Conservation (phyloP, 2,113 vertebrate species). For the Phoxinus phoxinus region DNA sequence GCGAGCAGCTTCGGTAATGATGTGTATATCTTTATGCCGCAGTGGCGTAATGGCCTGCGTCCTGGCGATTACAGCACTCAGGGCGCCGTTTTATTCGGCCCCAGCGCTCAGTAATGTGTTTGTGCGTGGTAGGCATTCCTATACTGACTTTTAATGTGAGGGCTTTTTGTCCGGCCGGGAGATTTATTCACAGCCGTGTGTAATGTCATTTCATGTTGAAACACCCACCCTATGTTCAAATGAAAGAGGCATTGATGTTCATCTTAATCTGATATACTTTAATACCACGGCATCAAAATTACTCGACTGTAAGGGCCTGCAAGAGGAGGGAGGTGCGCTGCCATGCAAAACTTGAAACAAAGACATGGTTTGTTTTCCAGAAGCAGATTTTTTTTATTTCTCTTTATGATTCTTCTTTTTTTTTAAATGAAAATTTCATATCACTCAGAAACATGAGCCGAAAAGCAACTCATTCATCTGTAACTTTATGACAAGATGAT, state of each 20-base stretch:
- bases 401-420: slow-evolving; percentile 1
- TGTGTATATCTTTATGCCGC: slow-evolving; percentile 35
- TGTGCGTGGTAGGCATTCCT: slow-evolving; percentile 47
- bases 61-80: slow-evolving; percentile 37
- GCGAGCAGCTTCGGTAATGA: slow-evolving; percentile 19
- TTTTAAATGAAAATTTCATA: slow-evolving; percentile 19
- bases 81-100: slow-evolving; percentile 31
- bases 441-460: slow-evolving; percentile 22
- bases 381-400: neutral
- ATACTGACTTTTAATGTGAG: slow-evolving; percentile 44
- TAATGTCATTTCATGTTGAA: slow-evolving; percentile 53
- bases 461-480: slow-evolving; percentile 29
- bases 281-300: slow-evolving; percentile 51
- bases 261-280: slow-evolving; percentile 59
- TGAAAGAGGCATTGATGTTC: slow-evolving; percentile 49
- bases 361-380: slow-evolving; percentile 40
- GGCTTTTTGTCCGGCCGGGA: slow-evolving; percentile 46
- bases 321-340: slow-evolving; percentile 43
- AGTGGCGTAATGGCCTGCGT: slow-evolving; percentile 36
- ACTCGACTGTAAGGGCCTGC: slow-evolving; percentile 33
- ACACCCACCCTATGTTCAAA: slow-evolving; percentile 49
- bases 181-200: slow-evolving; percentile 49
- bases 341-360: slow-evolving; percentile 35
- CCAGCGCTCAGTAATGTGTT: slow-evolving; percentile 38
- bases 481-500: slow-evolving; percentile 26